These are phyloP conservation scores for Psittacula echo DNA, from an alignment of 2,797 vertebrate genomes.

Conservation along the genomic window DNA sequence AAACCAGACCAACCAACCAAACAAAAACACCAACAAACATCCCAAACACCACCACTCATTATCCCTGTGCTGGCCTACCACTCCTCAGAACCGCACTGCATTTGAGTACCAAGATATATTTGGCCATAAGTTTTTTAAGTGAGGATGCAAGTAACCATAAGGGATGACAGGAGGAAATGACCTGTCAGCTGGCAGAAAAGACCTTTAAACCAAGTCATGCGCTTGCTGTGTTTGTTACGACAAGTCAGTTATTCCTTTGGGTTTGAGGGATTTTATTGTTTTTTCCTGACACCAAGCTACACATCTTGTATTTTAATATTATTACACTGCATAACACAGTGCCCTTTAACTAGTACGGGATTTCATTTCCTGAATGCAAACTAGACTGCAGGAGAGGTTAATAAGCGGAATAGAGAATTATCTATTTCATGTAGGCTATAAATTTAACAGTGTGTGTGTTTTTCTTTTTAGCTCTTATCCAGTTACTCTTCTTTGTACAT, in stretches of 20 bases:
- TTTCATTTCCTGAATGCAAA: slow-evolving; percentile 8
- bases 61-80: neutral
- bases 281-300: neutral
- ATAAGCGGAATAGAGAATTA: slow-evolving; percentile 5
- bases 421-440: neutral
- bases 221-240: neutral
- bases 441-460: neutral
- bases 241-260: neutral
- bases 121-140: neutral
- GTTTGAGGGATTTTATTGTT: neutral
- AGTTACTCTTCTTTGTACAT: neutral
- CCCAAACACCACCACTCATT: neutral
- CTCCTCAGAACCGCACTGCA: neutral
- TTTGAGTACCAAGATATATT: neutral
- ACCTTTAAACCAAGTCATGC: neutral
- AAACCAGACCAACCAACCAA: neutral
- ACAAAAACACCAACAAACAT: neutral
- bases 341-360: neutral
- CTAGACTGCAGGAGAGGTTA: neutral
- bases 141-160: neutral
- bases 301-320: neutral
- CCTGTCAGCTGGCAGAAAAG: neutral
- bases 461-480: neutral
- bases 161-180: neutral
- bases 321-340: neutral